Conservation (phyloP, 2,797 vertebrate genomes). For the Melanotaenia trifasciata region DNA sequence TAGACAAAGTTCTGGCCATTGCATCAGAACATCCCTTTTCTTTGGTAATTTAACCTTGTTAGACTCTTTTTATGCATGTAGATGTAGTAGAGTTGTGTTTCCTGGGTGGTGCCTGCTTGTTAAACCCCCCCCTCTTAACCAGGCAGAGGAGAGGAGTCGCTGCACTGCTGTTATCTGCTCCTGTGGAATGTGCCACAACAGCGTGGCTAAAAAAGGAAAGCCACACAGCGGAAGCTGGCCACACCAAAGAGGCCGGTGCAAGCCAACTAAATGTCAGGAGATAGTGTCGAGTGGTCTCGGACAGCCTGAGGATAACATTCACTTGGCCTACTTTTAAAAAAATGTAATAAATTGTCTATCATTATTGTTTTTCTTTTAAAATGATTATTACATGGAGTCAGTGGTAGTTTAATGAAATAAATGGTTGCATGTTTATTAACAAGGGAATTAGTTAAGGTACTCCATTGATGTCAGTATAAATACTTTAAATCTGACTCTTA, state of each 20-base stretch:
- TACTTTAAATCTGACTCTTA: neutral
- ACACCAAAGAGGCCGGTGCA: constrained; percentile 66
- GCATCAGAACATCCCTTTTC: neutral
- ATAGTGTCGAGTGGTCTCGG: constrained; percentile 58
- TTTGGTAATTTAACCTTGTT: neutral
- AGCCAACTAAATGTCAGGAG: constrained; percentile 83
- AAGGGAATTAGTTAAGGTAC: neutral
- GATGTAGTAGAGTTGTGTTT: neutral
- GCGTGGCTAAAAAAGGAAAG: constrained; percentile 84
- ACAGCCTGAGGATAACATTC: constrained; percentile 21
- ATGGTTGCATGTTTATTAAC: neutral
- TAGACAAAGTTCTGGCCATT: neutral
- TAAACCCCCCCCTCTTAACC: constrained; percentile 7
- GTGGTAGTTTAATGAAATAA: neutral
- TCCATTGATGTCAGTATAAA: neutral
- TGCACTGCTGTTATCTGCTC: constrained; percentile 78
- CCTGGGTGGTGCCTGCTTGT: constrained; percentile 36
- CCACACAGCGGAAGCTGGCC: constrained; percentile 67
- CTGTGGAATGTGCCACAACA: constrained; percentile 84
- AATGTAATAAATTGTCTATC: neutral
- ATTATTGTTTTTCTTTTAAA: neutral
- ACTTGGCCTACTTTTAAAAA: neutral
- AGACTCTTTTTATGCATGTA: neutral
- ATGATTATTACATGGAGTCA: neutral
- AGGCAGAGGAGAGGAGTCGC: constrained; percentile 49